Conservation (phyloP, 64 coral and sea anemone genomes). For the Astreopora myriophthalma region DNA sequence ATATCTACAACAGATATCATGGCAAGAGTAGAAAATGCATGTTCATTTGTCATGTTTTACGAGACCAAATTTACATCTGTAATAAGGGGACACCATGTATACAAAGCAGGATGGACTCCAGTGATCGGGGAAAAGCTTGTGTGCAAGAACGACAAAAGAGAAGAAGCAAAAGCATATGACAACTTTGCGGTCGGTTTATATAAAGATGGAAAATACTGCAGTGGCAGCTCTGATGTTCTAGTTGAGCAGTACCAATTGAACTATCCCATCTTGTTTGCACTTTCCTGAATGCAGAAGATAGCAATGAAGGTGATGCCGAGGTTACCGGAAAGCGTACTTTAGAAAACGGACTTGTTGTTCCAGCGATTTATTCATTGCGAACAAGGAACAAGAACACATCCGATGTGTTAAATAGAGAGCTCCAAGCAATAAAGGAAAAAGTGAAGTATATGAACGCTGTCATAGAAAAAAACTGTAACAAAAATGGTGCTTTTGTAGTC, state of each 20-base stretch:
- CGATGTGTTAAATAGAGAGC: too few species aligned
- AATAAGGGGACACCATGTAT: constrained; percentile 46
- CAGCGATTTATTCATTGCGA: constrained; percentile 6
- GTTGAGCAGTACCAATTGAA: constrained; percentile 61
- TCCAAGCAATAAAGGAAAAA: constrained; percentile 3
- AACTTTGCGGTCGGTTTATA: constrained; percentile 50
- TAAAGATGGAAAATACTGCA: not conserved
- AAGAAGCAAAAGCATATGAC: constrained; percentile 53
- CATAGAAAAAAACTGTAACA: constrained; percentile 36
- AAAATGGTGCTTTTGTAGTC: constrained; percentile 17
- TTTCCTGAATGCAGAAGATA: constrained; percentile 29
- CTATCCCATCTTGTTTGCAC: constrained; percentile 45
- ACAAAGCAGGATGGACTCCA: constrained; percentile 42
- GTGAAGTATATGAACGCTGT: constrained; percentile 14
- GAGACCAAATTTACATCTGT: constrained; percentile 45
- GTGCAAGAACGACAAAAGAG: constrained; percentile 35
- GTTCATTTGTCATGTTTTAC: not conserved
- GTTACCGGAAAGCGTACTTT: constrained; percentile 30
- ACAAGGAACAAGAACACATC: not conserved
- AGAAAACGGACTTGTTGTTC: constrained; percentile 36
- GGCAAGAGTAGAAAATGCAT: too few species aligned
- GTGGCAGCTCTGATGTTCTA: not conserved
- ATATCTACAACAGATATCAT: too few species aligned
- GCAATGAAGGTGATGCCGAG: constrained; percentile 10
- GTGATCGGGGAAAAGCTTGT: constrained; percentile 40